Base-by-base conservation (phyloP, 2,113 vertebrate species). In the Labeo catla region DNA sequence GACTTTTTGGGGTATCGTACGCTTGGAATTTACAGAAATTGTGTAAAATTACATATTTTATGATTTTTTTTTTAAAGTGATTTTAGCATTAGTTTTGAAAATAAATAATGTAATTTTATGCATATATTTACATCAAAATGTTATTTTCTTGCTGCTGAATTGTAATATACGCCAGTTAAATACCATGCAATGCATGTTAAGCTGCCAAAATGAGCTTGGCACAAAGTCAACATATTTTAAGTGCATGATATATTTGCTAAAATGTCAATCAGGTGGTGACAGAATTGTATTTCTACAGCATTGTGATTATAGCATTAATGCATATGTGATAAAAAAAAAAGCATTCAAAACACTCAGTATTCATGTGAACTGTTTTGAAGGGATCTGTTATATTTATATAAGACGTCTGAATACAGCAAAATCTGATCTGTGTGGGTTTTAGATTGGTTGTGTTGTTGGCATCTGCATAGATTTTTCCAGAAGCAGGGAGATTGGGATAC, bases 391-490 rank as follows among this genome's bases (percentile, higher is more conserved):
- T 47, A 47, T 63, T 47, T 63, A n/a, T 49, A 2, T 12, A 49
- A 49, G 43, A 28, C 23, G 47, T 65, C 11, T 16, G 59, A 28
- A 81, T 23, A 49, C n/a, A 23, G 15, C 78, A 28, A 16, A 28
- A 65, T 28, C 47, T 2, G n/a, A 65, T 80, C 7, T 12, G 19
- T 28, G 9, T 61, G 81, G 52, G 47, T 63, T 74, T 65, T 39
- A 76, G 15, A 81, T 4, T 73, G 19, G 65, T 16, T 54, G 23
- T 82, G 19, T 45, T 86, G 76, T 59, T 65, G 74, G 21, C 39
- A 83, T 68, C 21, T 76, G 43, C 34, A 86, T 23, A 88, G 52
- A 82, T 72, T 78, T 11, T 88, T 84, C 68, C 54, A 81, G 86
- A 88, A 81, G 50, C 52, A 76, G 43, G 6, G 49, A 57, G 34